Percentiles rank a stretch among this genome's conserved stretches.
Evolutionary conservation across 2,113 vertebrate species (phyloP).

Genomic region (Xiphorhynchus elegans): DNA sequence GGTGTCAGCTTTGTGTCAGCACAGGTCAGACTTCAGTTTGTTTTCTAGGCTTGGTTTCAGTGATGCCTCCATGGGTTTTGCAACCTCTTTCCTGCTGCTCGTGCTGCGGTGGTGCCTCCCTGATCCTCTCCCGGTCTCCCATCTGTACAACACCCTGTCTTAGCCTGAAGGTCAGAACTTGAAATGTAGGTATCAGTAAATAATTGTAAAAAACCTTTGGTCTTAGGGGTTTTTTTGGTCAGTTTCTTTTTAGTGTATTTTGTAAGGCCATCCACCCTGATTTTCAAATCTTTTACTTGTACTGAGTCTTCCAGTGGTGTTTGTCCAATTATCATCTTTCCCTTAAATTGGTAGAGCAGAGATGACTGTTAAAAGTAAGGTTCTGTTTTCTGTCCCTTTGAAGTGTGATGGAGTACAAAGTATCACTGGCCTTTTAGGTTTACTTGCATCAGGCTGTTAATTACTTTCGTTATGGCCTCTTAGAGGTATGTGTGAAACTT

Average conservation of each 20-base stretch:
- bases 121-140: not conserved
- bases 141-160: not conserved
- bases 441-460: not conserved
- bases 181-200: not conserved
- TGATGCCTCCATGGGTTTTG: not conserved
- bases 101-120: not conserved
- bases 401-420: not conserved
- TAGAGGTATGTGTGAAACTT: not conserved
- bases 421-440: not conserved
- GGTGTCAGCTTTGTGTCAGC: not conserved
- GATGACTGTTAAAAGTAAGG: not conserved
- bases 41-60: not conserved
- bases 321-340: not conserved
- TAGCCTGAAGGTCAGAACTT: not conserved
- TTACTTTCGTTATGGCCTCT: not conserved
- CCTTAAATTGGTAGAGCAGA: not conserved
- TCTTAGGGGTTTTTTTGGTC: not conserved
- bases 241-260: not conserved
- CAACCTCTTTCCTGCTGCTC: not conserved
- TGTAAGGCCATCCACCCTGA: fast-evolving
- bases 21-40: not conserved
- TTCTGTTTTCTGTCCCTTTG: not conserved
- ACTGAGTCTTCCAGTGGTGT: not conserved
- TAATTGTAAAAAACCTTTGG: not conserved
- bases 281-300: not conserved